Base-by-base conservation (phyloP, 2,113 vertebrate species). In the Silurus glanis region DNA sequence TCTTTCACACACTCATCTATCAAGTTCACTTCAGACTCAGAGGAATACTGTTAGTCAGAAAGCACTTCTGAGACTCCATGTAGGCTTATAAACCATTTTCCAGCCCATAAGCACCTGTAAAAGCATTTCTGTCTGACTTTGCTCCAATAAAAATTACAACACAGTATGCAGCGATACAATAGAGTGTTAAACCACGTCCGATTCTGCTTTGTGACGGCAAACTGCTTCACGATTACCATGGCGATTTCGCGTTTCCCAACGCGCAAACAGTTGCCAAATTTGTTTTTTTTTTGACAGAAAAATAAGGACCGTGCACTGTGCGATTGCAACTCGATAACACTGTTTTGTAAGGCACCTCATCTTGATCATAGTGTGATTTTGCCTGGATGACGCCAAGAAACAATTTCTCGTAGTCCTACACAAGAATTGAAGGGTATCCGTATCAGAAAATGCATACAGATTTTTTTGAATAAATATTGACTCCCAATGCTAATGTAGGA, bases 91-190 rank as follows among this genome's bases (percentile, higher is more conserved):
- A 80, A 55, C 67, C 49, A 56, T 80, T 80, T 80, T 80, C 61
- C 75, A 69, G 84, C 19, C 62, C 51, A 85, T 78, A 79, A 85
- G 83, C 72, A 85, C 74, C 74, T 78, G 83, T 78, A 64, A 85
- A 85, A 80, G 84, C 84, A 69, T 85, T 85, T 67, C 74, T 79
- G 37, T 56, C 62, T 80, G 84, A 66, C 74, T 69, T 55, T 14
- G 28, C 49, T 74, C 67, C 67, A 84, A 84, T 14, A 84, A 12
- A 84, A 61, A 59, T 61, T 59, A 84, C 67, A 72, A 28, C 23
- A 16, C 62, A 67, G 5, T 67, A 25, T 67, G n/a, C 56, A 84
- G n/a, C 25, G 25, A 58, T 69, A 74, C 53, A 59, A 37, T n/a
- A 17, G n/a, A 80, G n/a, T 67, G 74, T 67, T 66, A 79, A 55